A percentile compares a stretch with the other conserved stretches of the same genome.
Conservation (phyloP, 2,113 vertebrate genomes). For the Nansenia antarctica region DNA sequence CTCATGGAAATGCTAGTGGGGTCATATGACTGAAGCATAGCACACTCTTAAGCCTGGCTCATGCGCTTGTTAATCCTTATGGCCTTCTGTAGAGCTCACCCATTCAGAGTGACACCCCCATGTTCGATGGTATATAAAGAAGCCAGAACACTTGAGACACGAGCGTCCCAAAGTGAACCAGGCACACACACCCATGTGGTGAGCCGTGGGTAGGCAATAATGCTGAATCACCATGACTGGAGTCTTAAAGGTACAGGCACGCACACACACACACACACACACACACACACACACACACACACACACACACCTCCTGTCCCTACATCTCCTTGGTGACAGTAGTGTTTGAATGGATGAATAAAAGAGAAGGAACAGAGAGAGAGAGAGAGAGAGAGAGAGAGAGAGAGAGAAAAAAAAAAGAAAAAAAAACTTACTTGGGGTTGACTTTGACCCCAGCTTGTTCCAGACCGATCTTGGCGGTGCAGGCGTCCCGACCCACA, state of each 20-base stretch:
- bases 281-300: too few relatives aligned
- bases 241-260: constrained; percentile 55
- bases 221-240: constrained; percentile 75
- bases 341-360: neutral
- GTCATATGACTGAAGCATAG: constrained; percentile 59
- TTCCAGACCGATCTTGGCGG: constrained; percentile 88
- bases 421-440: constrained; percentile 79
- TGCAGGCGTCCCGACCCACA: constrained; percentile 90
- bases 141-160: neutral
- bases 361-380: neutral
- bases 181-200: neutral
- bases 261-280: neutral
- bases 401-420: neutral
- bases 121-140: neutral
- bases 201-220: constrained; percentile 17
- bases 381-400: neutral
- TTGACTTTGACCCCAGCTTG: constrained; percentile 86
- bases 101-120: neutral
- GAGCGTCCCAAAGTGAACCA: neutral
- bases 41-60: constrained; percentile 31
- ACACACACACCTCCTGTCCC: neutral
- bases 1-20: constrained; percentile 14
- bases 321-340: neutral
- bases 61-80: constrained; percentile 33
- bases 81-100: constrained; percentile 2